Percentiles rank a stretch among this genome's conserved stretches.
phyloP scores from a whole-genome alignment of 2,888 invertebrate species.

The Drosophila suboccidentalis region DNA sequence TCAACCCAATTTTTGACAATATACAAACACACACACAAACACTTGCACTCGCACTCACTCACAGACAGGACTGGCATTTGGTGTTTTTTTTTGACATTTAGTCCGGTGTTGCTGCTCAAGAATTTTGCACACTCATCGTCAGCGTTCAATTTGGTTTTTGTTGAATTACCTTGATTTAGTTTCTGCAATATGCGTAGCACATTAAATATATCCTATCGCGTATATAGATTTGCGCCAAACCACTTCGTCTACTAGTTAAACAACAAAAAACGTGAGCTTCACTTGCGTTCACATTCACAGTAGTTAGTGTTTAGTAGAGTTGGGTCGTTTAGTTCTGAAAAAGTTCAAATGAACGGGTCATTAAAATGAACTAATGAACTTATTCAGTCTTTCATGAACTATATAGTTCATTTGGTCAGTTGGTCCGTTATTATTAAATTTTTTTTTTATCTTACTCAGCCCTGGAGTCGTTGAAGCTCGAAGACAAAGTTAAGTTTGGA shows the following conservation, averaged over 20 bases:
- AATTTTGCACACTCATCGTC: constrained; percentile 46
- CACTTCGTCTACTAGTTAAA: constrained; percentile 43
- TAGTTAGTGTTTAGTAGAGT: no score
- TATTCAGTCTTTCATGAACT: no score
- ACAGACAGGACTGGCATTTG: constrained; percentile 33
- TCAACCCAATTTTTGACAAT: constrained; percentile 51
- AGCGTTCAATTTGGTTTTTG: constrained; percentile 5
- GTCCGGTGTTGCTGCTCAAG: constrained; percentile 8
- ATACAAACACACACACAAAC: constrained; percentile 26
- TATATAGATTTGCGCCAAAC: constrained; percentile 34
- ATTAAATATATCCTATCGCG: constrained; percentile 25
- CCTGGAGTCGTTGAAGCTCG: no score
- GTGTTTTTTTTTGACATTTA: constrained; percentile 22
- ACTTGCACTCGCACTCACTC: constrained; percentile 9
- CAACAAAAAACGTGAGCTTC: constrained; percentile 54
- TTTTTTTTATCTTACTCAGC: no score
- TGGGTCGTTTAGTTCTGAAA: no score
- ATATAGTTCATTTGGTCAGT: no score
- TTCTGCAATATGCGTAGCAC: constrained; percentile 39
- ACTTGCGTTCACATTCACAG: constrained; percentile 41
- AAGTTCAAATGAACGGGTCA: no score
- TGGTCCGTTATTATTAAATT: no score
- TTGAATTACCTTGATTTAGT: constrained; percentile 56
- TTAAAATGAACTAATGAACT: no score
- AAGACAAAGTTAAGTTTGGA: no score